Evolutionary conservation across 1,140 invertebrate species (phyloP).

Genomic region (Bilobella aurantiaca): DNA sequence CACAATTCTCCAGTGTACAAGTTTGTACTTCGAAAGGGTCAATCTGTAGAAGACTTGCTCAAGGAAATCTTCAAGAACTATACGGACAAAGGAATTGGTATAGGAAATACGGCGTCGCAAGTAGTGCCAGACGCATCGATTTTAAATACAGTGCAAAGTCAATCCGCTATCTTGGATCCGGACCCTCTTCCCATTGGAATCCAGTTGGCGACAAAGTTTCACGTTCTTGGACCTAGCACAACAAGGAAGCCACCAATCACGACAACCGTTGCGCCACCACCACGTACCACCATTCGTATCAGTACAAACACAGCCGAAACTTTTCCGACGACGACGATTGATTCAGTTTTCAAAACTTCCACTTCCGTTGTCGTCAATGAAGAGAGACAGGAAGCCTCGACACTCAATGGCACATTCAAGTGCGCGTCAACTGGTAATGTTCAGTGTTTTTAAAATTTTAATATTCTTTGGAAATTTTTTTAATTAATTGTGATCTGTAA

Average conservation of each 20-base stretch:
- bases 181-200: too few species aligned
- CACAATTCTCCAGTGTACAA: constrained; percentile 34
- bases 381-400: constrained; percentile 9
- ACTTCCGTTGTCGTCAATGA: constrained; percentile 25
- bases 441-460: too few species aligned
- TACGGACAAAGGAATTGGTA: constrained; percentile 16
- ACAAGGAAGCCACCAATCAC: too few species aligned
- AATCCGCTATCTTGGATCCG: too few species aligned
- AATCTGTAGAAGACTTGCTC: constrained; percentile 31
- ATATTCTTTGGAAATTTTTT: constrained; percentile 45
- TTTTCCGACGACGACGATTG: background rate
- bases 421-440: constrained; percentile 51
- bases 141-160: background rate
- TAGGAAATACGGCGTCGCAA: too few species aligned
- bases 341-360: constrained; percentile 13
- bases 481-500: background rate
- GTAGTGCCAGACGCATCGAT: background rate
- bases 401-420: constrained; percentile 29
- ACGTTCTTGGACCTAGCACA: too few species aligned
- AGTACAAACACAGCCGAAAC: too few species aligned
- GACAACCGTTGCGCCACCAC: background rate
- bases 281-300: background rate
- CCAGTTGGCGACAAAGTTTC: too few species aligned
- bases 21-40: constrained; percentile 32
- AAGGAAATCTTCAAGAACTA: constrained; percentile 33